Percentiles rank a stretch among this genome's conserved stretches.
phyloP scores from a whole-genome alignment of 2,888 invertebrate genomes.

The Eupeodes luniger region DNA sequence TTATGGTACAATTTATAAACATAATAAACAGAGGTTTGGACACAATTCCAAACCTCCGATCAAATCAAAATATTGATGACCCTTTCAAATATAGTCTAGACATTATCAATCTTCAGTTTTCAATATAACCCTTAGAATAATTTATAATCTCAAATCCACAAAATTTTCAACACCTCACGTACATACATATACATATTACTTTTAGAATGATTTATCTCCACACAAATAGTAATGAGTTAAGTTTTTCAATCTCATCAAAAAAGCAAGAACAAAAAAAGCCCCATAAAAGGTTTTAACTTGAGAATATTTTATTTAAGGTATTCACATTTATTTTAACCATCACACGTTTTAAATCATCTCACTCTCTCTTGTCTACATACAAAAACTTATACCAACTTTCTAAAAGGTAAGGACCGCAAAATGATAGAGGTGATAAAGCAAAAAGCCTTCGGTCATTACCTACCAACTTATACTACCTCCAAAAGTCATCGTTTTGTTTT shows the following conservation, averaged over 20 bases:
- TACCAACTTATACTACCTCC: neutral
- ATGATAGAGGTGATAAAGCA: neutral
- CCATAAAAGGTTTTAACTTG: constrained; percentile 11
- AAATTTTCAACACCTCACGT: neutral
- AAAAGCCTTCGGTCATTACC: constrained; percentile 15
- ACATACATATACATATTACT: no score
- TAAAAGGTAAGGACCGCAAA: neutral
- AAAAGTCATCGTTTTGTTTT: constrained; percentile 11
- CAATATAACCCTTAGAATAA: no score
- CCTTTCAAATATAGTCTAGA: no score
- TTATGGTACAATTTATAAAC: no score
- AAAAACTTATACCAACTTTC: neutral
- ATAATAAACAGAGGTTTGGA: no score
- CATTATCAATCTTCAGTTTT: no score
- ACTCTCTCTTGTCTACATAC: neutral
- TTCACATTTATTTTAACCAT: neutral
- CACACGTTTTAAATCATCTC: constrained; percentile 8
- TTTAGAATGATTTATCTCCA: neutral
- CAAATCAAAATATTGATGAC: no score
- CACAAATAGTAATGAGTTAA: neutral
- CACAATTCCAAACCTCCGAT: no score
- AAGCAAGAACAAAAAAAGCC: neutral
- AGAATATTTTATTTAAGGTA: neutral
- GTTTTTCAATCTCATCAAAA: neutral
- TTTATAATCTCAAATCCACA: neutral